Base-by-base conservation (phyloP, 1,140 invertebrate genomes). In the Orchesella cincta region DNA sequence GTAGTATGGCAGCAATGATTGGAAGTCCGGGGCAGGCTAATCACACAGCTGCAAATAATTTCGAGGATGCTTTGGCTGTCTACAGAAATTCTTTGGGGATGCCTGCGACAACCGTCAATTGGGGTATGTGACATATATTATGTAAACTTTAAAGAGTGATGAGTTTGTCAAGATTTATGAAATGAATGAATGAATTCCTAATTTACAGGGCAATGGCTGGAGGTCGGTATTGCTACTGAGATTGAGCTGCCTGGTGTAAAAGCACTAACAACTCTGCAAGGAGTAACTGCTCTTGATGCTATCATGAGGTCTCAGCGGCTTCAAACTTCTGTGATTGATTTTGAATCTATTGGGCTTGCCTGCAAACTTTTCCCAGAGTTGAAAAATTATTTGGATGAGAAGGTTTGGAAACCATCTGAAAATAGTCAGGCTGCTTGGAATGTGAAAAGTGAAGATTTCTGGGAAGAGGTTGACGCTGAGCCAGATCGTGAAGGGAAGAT, bases 291-390 rank as follows among this genome's bases (percentile, higher is more conserved):
- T 3, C 62, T 67, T 5, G 62, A 67, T 31, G 62, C 62, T 31
- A 67, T 67, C 12, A 67, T 67, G 62, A 67, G 33, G 12, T 67
- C 62, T 12, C 62, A 67, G 14, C 26, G 62, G 5, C 62, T 67
- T 31, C 62, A 67, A n/a, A 67, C 62, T 18, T 26, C 3, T 29
- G 62, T 67, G 8, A 67, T 67, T 29, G 62, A 67, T 29, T 67
- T 67, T 67, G 62, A 67, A 33, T 67, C 62, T 23, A 31, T 67
- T n/a, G 62, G 62, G n/a, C n/a, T 67, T 26, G 62, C 62, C 14
- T 67, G 62, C n/a, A 67, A 67, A 31, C 62, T 67, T 31, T 67
- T 67, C 29, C 62, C 62, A 67, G 62, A 67, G 62, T 67, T 67
- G 29, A 67, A 67, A 33, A 29, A 3, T 23, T 67, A 67, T 29